Evolutionary conservation across 1,140 invertebrate species (phyloP).

Genomic region (Sarcophaga peregrina): DNA sequence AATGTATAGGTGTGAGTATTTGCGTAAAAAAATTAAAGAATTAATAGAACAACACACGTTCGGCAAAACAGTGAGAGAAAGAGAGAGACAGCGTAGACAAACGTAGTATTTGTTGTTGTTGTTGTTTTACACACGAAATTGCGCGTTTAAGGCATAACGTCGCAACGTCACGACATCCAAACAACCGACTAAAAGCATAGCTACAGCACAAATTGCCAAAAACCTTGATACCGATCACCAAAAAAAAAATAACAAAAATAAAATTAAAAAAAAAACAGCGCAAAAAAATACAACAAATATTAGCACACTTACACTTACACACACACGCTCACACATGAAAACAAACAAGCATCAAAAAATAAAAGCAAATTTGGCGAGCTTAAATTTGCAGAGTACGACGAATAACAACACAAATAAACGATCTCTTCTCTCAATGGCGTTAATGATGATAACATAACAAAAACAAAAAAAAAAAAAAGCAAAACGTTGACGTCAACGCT

Average conservation of each 20-base stretch:
- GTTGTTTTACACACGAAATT: neutral
- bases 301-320: conserved; percentile 40
- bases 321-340: neutral
- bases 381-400: neutral
- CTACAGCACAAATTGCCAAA: conserved; percentile 66
- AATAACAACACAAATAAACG: neutral
- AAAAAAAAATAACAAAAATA: conserved; percentile 34
- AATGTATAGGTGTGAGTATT: neutral
- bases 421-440: conserved; percentile 12
- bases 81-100: neutral
- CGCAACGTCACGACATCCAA: conserved; percentile 52
- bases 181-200: conserved; percentile 62
- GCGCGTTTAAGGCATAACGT: conserved; percentile 17
- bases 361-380: conserved; percentile 17
- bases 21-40: conserved; percentile 28
- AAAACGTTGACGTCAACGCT: conserved; percentile 7
- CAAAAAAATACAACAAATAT: neutral
- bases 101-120: neutral
- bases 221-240: conserved; percentile 66
- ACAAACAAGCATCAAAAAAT: neutral
- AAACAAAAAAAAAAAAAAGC: neutral
- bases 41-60: conserved; percentile 28
- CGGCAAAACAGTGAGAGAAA: neutral
- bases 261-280: neutral
- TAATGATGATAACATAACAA: too few relatives aligned